These are phyloP conservation scores for Gallinago undulata DNA, from an alignment of 2,113 vertebrate genomes.

Conservation along the genomic window DNA sequence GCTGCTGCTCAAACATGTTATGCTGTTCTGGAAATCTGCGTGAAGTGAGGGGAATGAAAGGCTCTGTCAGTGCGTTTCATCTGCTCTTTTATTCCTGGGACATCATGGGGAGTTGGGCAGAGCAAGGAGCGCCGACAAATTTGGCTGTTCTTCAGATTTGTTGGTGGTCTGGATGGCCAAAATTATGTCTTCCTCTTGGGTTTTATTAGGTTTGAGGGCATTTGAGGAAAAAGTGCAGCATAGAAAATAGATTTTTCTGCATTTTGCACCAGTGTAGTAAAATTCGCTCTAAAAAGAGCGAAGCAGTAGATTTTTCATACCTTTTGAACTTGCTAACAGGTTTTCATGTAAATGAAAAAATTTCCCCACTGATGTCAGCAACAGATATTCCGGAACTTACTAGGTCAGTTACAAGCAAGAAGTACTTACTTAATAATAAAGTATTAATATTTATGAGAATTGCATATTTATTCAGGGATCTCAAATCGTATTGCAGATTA, in stretches of 20 bases:
- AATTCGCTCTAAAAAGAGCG: not conserved
- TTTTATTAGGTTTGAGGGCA: not conserved
- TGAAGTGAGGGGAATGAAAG: not conserved
- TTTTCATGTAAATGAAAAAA: conserved; percentile 42
- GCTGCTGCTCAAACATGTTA: conserved; percentile 22
- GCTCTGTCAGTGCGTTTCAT: not conserved
- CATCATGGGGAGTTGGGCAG: not conserved
- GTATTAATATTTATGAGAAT: conserved; percentile 59
- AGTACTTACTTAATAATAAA: conserved; percentile 62
- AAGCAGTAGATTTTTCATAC: not conserved
- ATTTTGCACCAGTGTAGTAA: not conserved
- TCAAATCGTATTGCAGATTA: conserved; percentile 33
- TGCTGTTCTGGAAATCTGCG: not conserved
- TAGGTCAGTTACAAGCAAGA: conserved; percentile 39
- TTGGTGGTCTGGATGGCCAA: not conserved
- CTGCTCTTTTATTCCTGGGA: not conserved
- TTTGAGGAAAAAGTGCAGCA: not conserved
- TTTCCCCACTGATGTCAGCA: conserved; percentile 13
- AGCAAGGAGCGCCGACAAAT: not conserved
- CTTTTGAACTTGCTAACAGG: conserved; percentile 27
- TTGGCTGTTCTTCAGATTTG: not conserved
- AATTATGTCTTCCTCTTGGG: not conserved
- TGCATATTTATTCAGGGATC: conserved; percentile 52
- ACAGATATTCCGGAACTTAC: conserved; percentile 17
- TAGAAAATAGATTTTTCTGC: conserved; percentile 29